Percentiles rank a stretch among this genome's conserved stretches.
These are phyloP conservation scores for Oryzias melastigma DNA, from an alignment of 2,113 vertebrate genomes.

Conservation along the genomic window DNA sequence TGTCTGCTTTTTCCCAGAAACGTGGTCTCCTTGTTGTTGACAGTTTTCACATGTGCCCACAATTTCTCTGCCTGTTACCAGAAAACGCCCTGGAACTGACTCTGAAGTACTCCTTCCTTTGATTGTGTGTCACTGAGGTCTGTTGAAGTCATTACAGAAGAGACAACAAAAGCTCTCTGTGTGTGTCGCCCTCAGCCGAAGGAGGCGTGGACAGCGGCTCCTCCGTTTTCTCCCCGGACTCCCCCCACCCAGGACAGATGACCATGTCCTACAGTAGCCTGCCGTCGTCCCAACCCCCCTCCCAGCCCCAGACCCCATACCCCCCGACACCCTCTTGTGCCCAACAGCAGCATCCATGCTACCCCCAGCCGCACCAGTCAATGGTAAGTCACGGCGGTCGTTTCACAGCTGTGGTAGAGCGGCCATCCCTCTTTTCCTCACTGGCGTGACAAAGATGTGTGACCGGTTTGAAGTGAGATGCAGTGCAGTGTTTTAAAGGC, in stretches of 20 bases:
- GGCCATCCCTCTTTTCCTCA: neutral
- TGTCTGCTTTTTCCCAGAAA: slow-evolving; percentile 5
- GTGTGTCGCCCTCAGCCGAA: slow-evolving; percentile 76
- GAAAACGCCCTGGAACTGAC: neutral
- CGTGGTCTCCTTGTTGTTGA: neutral
- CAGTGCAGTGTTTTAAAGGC: slow-evolving; percentile 34
- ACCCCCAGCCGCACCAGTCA: slow-evolving; percentile 79
- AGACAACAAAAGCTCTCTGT: neutral
- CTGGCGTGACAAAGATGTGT: slow-evolving; percentile 12
- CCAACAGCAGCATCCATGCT: slow-evolving; percentile 82
- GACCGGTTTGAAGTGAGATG: slow-evolving; percentile 33
- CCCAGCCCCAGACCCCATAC: slow-evolving; percentile 73
- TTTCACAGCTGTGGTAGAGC: slow-evolving; percentile 6
- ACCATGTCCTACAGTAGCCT: slow-evolving; percentile 86
- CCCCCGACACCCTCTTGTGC: slow-evolving; percentile 70
- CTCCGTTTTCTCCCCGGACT: slow-evolving; percentile 83
- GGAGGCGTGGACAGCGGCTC: slow-evolving; percentile 90
- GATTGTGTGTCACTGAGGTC: slow-evolving; percentile 3
- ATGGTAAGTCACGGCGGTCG: slow-evolving; percentile 82
- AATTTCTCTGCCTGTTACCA: slow-evolving; percentile 3
- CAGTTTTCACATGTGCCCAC: neutral
- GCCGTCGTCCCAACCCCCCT: slow-evolving; percentile 66
- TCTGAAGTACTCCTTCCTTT: slow-evolving; percentile 20
- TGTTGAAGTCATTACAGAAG: neutral
- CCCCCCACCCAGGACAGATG: slow-evolving; percentile 85